phyloP scores from a whole-genome alignment of 1,140 invertebrate species.

The Sminthurinus signatus region DNA sequence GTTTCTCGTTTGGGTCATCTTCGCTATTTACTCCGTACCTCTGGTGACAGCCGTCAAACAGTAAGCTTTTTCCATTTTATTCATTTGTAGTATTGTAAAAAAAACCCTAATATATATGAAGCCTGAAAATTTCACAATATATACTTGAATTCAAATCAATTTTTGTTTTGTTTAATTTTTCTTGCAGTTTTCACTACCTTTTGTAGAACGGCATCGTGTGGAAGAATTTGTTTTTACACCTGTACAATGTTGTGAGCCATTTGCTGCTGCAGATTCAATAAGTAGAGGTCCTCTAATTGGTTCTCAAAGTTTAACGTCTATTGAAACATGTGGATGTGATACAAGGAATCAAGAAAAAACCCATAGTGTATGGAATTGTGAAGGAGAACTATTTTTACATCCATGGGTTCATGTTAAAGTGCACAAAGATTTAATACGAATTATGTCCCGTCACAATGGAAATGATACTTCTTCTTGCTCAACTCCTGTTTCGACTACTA shows the following conservation, averaged over 20 bases:
- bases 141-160: too few species aligned
- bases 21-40: conserved; percentile 54
- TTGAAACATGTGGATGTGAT: conserved; percentile 37
- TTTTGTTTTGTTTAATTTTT: conserved; percentile 28
- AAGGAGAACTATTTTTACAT: conserved; percentile 64
- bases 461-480: too few species aligned
- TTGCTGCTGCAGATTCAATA: conserved; percentile 43
- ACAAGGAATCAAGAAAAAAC: conserved; percentile 34
- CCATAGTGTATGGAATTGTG: conserved; percentile 73
- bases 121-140: too few species aligned
- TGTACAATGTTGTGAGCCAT: conserved; percentile 42
- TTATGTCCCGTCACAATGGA: conserved; percentile 29
- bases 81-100: too few species aligned
- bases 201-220: conserved; percentile 68
- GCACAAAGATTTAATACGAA: conserved; percentile 33
- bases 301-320: conserved; percentile 21
- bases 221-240: conserved; percentile 66
- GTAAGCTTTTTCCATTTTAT: too few species aligned
- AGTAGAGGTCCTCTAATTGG: conserved; percentile 44
- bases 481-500: too few species aligned
- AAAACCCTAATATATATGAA: too few species aligned
- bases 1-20: conserved; percentile 68
- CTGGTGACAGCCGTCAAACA: conserved; percentile 37
- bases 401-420: conserved; percentile 31
- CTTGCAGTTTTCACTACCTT: conserved; percentile 63